Conservation (phyloP, 2,113 vertebrate genomes). For the Clarias gariepinus region DNA sequence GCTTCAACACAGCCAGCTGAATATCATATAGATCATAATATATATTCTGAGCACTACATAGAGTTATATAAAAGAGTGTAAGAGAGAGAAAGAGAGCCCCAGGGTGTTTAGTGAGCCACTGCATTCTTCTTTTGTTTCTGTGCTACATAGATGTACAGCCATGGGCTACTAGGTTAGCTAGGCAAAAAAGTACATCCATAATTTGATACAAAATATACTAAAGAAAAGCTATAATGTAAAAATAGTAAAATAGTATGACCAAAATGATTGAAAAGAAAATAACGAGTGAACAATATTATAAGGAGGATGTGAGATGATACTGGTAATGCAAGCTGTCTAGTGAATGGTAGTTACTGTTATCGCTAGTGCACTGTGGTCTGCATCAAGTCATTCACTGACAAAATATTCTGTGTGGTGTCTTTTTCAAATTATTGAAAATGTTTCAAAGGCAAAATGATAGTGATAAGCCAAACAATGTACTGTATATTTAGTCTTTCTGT, state of each 20-base stretch:
- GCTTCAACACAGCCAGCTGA: conserved; percentile 33
- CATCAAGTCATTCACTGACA: background rate
- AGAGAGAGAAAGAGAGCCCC: background rate
- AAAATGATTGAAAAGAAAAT: background rate
- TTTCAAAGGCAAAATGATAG: background rate
- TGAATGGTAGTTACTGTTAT: background rate
- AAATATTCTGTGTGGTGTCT: background rate
- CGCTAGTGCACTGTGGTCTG: background rate
- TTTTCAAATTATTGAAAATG: background rate
- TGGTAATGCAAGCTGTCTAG: background rate
- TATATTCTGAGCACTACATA: conserved; percentile 27
- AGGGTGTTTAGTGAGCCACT: conserved; percentile 16
- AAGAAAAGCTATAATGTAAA: background rate
- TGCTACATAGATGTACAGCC: conserved; percentile 38
- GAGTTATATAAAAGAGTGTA: background rate
- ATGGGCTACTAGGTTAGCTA: conserved; percentile 22
- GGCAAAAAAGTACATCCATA: background rate
- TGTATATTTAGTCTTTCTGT: background rate
- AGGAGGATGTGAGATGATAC: background rate
- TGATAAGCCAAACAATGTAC: background rate
- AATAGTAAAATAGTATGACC: background rate
- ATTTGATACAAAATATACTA: background rate
- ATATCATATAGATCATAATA: conserved; percentile 41
- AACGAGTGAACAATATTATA: background rate
- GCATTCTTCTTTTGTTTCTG: conserved; percentile 29